These are phyloP conservation scores for Steatocranus sp. DNA, from an alignment of 2,797 vertebrate species.

Conservation along the genomic window DNA sequence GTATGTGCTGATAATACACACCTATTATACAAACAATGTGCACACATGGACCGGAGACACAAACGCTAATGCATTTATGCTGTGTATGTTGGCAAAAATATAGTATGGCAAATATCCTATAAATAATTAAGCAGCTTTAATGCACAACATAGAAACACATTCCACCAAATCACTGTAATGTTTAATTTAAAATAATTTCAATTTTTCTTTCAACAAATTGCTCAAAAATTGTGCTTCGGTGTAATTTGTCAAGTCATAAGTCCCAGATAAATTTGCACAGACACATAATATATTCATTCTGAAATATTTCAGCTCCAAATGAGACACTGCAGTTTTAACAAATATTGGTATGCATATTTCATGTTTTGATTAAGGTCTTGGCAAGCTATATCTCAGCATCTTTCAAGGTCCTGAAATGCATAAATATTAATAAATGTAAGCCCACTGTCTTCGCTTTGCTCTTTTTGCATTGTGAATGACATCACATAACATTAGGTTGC, in stretches of 20 bases:
- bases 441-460: conserved; percentile 63
- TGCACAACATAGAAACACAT: background rate
- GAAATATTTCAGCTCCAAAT: conserved; percentile 45
- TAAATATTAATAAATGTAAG: conserved; percentile 64
- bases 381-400: conserved; percentile 38
- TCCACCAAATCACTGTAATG: background rate
- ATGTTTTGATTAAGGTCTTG: conserved; percentile 46
- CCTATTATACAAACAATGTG: background rate
- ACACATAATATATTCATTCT: background rate
- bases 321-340: conserved; percentile 28
- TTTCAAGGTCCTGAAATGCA: conserved; percentile 52
- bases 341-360: conserved; percentile 56
- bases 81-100: background rate
- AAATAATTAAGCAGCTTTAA: background rate
- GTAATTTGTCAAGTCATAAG: conserved; percentile 14
- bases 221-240: background rate
- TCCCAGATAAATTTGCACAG: conserved; percentile 19
- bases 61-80: background rate
- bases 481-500: conserved; percentile 69
- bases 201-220: background rate
- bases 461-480: conserved; percentile 70
- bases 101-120: background rate
- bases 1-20: background rate
- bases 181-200: background rate
- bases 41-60: background rate